phyloP scores from a whole-genome alignment of 2,113 vertebrate genomes.

The Galemys pyrenaicus region DNA sequence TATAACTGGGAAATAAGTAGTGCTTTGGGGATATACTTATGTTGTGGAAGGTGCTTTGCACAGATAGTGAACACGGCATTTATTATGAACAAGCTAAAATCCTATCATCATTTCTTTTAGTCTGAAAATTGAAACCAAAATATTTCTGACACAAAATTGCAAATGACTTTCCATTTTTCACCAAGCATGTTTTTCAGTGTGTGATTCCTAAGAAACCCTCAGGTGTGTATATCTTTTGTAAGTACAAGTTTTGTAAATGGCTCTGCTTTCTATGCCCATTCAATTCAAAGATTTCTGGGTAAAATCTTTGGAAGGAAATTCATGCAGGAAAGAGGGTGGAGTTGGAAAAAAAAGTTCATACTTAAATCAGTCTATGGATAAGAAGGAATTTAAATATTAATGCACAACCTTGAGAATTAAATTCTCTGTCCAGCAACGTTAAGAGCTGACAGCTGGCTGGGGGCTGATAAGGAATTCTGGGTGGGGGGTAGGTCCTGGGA shows the following conservation, averaged over 20 bases:
- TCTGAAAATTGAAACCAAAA: not conserved
- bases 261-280: slow-evolving; percentile 58
- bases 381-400: slow-evolving; percentile 87
- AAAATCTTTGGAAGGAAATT: slow-evolving; percentile 86
- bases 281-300: slow-evolving; percentile 83
- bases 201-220: not conserved
- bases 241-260: slow-evolving; percentile 42
- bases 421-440: slow-evolving; percentile 83
- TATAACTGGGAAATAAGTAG: slow-evolving; percentile 46
- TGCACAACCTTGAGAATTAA: slow-evolving; percentile 84
- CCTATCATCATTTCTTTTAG: not conserved
- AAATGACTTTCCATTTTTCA: not conserved
- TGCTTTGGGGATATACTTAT: not conserved
- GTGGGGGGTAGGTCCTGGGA: slow-evolving; percentile 64
- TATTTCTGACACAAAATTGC: not conserved
- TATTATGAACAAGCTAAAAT: slow-evolving; percentile 23
- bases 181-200: not conserved
- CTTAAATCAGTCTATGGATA: slow-evolving; percentile 83
- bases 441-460: slow-evolving; percentile 84
- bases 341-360: slow-evolving; percentile 84
- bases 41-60: not conserved
- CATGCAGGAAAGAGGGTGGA: slow-evolving; percentile 86
- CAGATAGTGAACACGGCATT: not conserved
- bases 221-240: slow-evolving; percentile 32
- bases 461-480: slow-evolving; percentile 85